A percentile compares a stretch with the other conserved stretches of the same genome.
These are phyloP conservation scores for Clepsis dumicolana DNA, from an alignment of 2,888 invertebrate genomes.

Conservation along the genomic window DNA sequence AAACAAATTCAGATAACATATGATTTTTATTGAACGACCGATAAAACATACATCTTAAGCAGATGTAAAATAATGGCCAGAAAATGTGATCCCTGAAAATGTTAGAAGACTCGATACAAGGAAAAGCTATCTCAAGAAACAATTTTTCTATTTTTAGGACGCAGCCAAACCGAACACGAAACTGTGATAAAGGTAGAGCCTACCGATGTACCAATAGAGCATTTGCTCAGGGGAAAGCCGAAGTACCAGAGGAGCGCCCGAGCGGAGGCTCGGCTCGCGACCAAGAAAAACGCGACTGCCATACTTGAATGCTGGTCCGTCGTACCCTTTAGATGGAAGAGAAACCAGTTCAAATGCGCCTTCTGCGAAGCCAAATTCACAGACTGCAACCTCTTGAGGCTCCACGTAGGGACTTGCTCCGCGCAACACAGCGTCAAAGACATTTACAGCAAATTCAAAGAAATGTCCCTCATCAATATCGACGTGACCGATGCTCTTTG, in stretches of 20 bases:
- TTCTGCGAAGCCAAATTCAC: slow-evolving; percentile 76
- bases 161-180: slow-evolving; percentile 59
- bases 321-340: slow-evolving; percentile 76
- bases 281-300: slow-evolving; percentile 74
- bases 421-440: slow-evolving; percentile 65
- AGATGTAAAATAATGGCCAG: not conserved
- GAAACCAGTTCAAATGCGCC: slow-evolving; percentile 75
- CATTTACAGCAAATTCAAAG: slow-evolving; percentile 78
- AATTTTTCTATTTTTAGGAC: slow-evolving; percentile 82
- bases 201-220: slow-evolving; percentile 44
- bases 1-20: not conserved
- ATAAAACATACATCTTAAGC: not conserved
- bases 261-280: slow-evolving; percentile 70
- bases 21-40: slow-evolving; percentile 4
- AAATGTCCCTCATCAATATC: slow-evolving; percentile 77
- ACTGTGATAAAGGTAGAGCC: slow-evolving; percentile 55
- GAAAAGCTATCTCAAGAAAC: slow-evolving; percentile 36
- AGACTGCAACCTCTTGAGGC: slow-evolving; percentile 65
- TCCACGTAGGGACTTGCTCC: slow-evolving; percentile 68
- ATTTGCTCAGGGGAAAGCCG: slow-evolving; percentile 52
- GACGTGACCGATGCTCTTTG: slow-evolving; percentile 71
- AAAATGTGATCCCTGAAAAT: slow-evolving; percentile 3
- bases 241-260: slow-evolving; percentile 72
- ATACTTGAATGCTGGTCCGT: slow-evolving; percentile 75
- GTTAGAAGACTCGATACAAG: not conserved